Conservation (phyloP, 2,113 vertebrate species). For the Aegotheles bennettii region DNA sequence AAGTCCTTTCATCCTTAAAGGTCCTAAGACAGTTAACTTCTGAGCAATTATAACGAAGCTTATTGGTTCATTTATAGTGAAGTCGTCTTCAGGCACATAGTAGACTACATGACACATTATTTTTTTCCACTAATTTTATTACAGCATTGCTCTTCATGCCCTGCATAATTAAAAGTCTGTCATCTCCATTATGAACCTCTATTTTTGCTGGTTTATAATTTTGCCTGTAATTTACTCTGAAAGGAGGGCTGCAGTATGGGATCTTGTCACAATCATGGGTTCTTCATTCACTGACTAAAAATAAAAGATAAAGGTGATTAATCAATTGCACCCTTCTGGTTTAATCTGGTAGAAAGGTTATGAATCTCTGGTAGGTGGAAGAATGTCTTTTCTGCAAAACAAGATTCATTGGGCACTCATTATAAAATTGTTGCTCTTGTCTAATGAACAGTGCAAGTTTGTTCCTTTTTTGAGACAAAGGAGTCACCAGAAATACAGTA, state of each 20-base stretch:
- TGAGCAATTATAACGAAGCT: not conserved
- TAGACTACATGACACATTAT: not conserved
- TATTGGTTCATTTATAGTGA: not conserved
- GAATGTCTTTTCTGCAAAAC: not conserved
- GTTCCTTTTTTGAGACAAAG: not conserved
- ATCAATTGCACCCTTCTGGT: not conserved
- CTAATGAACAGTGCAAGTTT: not conserved
- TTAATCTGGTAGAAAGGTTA: not conserved
- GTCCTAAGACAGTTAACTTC: not conserved
- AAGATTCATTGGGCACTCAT: not conserved
- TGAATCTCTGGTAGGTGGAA: not conserved
- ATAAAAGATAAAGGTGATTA: not conserved
- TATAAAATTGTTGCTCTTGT: not conserved
- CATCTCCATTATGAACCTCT: conserved; percentile 6
- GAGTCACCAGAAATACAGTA: not conserved
- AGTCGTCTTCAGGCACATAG: not conserved
- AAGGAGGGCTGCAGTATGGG: not conserved
- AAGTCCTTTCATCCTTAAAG: not conserved
- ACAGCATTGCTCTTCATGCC: not conserved
- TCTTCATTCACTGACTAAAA: not conserved
- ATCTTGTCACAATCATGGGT: not conserved
- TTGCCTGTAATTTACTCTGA: not conserved
- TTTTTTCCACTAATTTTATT: not conserved
- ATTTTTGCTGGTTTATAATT: conserved; percentile 13
- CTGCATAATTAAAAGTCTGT: conserved; percentile 38